Evolutionary conservation across 2,113 vertebrate genomes (phyloP), one percentile per base, ranked within the genome.

Genomic region (Callopanchax toddi): DNA sequence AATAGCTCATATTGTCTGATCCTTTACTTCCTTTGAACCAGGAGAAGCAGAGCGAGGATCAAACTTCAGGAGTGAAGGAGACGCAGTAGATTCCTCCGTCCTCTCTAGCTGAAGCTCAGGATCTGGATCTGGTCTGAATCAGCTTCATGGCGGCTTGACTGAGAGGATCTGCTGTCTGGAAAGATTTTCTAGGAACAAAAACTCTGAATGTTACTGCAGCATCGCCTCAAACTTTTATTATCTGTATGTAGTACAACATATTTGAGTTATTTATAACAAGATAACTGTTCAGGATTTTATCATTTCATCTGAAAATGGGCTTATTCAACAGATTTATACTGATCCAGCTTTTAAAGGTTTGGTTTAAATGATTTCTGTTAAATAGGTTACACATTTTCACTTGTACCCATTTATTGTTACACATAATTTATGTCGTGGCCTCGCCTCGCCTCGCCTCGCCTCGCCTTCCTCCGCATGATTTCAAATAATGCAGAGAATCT

Each of bases 41-140:
- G 6, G 58, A 21, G 11, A 42, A 46, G 18, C n/a, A 59, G 32
- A 48, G 32, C 3, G 40, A 71, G 15, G 9, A 10, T 21, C 40
- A 62, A 45, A 15, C 43, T 11, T 63, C 51, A 49, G 9, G 10
- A 48, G 3, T 17, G 12, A 67, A 71, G 17, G 20, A 83, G 4
- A 43, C n/a, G 4, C 15, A 76, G 44, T 55, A 34, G 45, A 26
- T n/a, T 0, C 1, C 7, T 53, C 50, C 26, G 50, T 63, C 25
- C 61, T 57, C 37, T 67, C 15, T 54, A 9, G 34, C 57, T 46
- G 60, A 64, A 21, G 23, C 15, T 20, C 11, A 5, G 12, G 40
- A 60, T 42, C 26, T 44, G 5, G 29, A 70, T 57, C 22, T 20
- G 56, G 53, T 26, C 4, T 63, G 43, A 68, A 68, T 40, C 36